These are phyloP conservation scores for Carettochelys insculpta DNA, from an alignment of 2,113 vertebrate genomes.

Conservation along the genomic window DNA sequence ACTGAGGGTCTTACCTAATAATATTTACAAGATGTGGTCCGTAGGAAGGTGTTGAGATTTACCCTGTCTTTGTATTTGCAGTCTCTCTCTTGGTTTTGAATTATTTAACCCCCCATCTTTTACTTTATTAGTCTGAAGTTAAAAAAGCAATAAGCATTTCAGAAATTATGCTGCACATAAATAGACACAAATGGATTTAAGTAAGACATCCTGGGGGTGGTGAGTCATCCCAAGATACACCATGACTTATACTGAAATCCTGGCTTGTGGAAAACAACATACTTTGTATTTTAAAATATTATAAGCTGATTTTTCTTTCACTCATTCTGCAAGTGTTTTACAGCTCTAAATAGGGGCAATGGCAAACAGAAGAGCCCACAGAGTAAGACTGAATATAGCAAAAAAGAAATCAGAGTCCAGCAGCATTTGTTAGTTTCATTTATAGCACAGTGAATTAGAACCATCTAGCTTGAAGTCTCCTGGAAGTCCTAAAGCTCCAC, in stretches of 20 bases:
- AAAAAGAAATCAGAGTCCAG: slow-evolving; percentile 38
- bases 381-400: background rate
- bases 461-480: slow-evolving; percentile 28
- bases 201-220: background rate
- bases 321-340: slow-evolving; percentile 10
- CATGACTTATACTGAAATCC: slow-evolving; percentile 32
- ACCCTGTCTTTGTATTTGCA: background rate
- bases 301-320: slow-evolving; percentile 27
- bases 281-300: slow-evolving; percentile 36
- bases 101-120: background rate
- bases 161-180: slow-evolving; percentile 12
- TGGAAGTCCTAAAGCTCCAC: slow-evolving; percentile 17
- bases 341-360: background rate
- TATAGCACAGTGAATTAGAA: slow-evolving; percentile 52
- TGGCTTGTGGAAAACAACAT: slow-evolving; percentile 21
- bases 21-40: background rate
- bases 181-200: slow-evolving; percentile 22
- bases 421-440: slow-evolving; percentile 7
- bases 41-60: background rate
- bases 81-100: background rate
- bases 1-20: background rate
- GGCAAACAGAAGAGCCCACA: background rate
- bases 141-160: slow-evolving; percentile 8
- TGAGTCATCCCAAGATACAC: slow-evolving; percentile 37
- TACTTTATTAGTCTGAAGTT: background rate